A percentile compares a stretch with the other conserved stretches of the same genome.
Conservation (phyloP, 2,888 invertebrate genomes). For the Perizoma flavofasciatum region DNA sequence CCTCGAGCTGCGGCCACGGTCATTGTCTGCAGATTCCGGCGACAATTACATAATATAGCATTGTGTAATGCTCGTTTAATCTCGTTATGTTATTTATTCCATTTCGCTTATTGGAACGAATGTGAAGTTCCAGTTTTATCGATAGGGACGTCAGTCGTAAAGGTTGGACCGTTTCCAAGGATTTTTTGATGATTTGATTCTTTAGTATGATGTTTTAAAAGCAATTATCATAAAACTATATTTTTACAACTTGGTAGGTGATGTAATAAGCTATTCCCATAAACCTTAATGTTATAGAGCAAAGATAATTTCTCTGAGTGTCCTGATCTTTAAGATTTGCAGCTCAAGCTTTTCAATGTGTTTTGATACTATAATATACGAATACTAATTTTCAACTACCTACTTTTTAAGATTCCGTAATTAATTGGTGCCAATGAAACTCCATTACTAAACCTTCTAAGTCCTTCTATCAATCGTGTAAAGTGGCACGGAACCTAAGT, state of each 20-base stretch:
- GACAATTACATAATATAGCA: constrained; percentile 29
- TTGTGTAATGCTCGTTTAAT: constrained; percentile 30
- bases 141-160: neutral
- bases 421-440: too few relatives aligned
- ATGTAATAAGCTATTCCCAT: constrained; percentile 13
- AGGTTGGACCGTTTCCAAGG: constrained; percentile 21
- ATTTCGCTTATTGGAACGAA: constrained; percentile 3
- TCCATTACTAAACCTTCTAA: too few relatives aligned
- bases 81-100: constrained; percentile 24
- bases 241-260: constrained; percentile 6
- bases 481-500: too few relatives aligned
- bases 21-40: constrained; percentile 19
- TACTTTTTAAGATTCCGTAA: too few relatives aligned
- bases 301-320: too few relatives aligned
- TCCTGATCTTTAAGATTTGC: too few relatives aligned
- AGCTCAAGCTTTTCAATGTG: too few relatives aligned
- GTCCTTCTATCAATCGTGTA: too few relatives aligned
- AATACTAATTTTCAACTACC: too few relatives aligned
- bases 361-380: too few relatives aligned
- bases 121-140: constrained; percentile 7
- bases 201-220: constrained; percentile 21
- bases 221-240: constrained; percentile 22
- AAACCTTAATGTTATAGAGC: neutral
- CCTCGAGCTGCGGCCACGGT: constrained; percentile 9
- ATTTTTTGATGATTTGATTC: constrained; percentile 16